Base-by-base conservation (phyloP, 2,888 invertebrate genomes). In the Zygothrica quintamaculata region DNA sequence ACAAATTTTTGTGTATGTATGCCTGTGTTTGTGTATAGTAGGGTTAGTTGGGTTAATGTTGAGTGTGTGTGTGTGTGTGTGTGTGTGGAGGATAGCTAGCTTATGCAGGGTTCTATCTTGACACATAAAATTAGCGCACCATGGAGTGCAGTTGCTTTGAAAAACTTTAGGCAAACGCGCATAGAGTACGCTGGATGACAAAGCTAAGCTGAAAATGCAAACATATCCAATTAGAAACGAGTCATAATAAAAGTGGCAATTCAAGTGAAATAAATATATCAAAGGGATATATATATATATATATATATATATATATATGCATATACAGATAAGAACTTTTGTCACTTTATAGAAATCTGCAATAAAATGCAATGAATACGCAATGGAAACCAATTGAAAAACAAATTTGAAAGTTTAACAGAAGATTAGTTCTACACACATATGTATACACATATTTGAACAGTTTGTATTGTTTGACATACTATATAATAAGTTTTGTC, bases 91-190 rank as follows among this genome's bases (percentile, higher is more conserved):
- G 53, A 29, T 22, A 18, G 11, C 5, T 42, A 39, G 42, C 7
- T 43, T 37, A 59, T 13, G 26, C 39, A 11, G 65, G 51, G 48
- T 37, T 64, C 37, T 47, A 74, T 42, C 74, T 74, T 74, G 74
- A 74, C 70, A 74, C 70, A 70, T 18, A 74, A 74, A 74, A 69
- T 73, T 65, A 65, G 73, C 74, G 51, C 65, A 64, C 60, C 59
- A 50, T 26, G 25, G 39, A 50, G 55, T 42, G 40, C 33, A 33
- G 37, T 52, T 48, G 69, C 69, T 58, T 61, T 74, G 65, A 59
- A 56, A 39, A 57, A 71, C 57, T 71, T 71, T 55, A 33, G 61
- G 66, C 61, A 58, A 66, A 73, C 40, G 64, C 36, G 26, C 59
- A 68, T 50, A 40, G 29, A 13, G 29, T 18, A 7, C 50, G 31